Conservation (phyloP, 2,888 invertebrate genomes). For the Leptopilina syphax region DNA sequence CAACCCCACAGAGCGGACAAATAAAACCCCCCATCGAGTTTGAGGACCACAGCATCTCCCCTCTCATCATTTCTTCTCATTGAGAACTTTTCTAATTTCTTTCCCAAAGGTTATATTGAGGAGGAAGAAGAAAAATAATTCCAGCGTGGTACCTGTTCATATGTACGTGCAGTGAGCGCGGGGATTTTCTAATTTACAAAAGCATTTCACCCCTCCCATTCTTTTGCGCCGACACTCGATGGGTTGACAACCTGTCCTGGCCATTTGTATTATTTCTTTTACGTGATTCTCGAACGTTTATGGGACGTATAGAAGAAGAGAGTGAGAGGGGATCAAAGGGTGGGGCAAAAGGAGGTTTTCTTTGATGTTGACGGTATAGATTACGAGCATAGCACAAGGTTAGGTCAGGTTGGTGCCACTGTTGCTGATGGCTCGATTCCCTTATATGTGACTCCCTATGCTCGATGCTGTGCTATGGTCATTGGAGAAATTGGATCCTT, state of each 20-base stretch:
- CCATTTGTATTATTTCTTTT: conserved; percentile 42
- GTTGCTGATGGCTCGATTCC: conserved; percentile 4
- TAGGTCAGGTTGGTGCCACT: conserved; percentile 21
- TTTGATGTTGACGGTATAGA: conserved; percentile 32
- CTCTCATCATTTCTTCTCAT: no score
- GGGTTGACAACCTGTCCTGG: conserved; percentile 43
- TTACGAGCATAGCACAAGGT: conserved; percentile 8
- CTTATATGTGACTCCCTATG: neutral
- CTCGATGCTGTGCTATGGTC: neutral
- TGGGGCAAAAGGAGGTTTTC: conserved; percentile 6
- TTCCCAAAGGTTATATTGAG: neutral
- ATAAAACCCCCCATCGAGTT: conserved; percentile 17
- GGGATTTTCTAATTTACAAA: conserved; percentile 23
- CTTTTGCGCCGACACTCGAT: no score
- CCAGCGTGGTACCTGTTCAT: conserved; percentile 27
- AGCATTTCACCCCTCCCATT: neutral
- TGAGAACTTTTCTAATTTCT: neutral
- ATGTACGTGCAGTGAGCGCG: neutral
- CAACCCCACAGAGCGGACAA: neutral
- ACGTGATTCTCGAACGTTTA: conserved; percentile 38
- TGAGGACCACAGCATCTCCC: conserved; percentile 9
- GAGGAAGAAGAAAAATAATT: neutral
- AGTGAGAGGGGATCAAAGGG: neutral
- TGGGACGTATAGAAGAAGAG: neutral
- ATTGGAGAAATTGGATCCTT: conserved; percentile 30